These are phyloP conservation scores for Drosophila bunnanda DNA, from an alignment of 2,888 invertebrate species.

Conservation along the genomic window DNA sequence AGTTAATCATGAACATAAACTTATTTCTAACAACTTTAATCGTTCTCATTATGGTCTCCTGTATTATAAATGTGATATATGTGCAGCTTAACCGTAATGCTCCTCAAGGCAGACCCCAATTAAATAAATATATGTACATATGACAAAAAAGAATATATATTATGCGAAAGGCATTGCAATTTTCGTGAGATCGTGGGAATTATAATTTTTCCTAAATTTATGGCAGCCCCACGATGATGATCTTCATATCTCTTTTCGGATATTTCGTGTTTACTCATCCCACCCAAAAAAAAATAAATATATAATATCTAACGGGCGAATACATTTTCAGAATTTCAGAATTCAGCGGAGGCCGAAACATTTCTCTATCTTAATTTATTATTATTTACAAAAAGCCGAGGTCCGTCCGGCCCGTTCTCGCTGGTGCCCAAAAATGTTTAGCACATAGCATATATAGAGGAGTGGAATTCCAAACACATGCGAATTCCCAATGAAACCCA, in stretches of 20 bases:
- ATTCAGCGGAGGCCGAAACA: slow-evolving; percentile 33
- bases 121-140: slow-evolving; percentile 27
- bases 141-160: slow-evolving; percentile 2
- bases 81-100: slow-evolving; percentile 26
- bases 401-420: slow-evolving; percentile 21
- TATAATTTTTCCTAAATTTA: slow-evolving; percentile 34
- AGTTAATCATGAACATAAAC: slow-evolving; percentile 31
- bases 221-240: slow-evolving; percentile 26
- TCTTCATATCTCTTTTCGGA: slow-evolving; percentile 44
- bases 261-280: slow-evolving; percentile 41
- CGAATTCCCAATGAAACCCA: slow-evolving; percentile 45
- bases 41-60: slow-evolving; percentile 29
- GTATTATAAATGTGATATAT: slow-evolving; percentile 30
- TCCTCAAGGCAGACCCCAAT: slow-evolving; percentile 23
- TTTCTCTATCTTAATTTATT: slow-evolving; percentile 41
- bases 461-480: slow-evolving; percentile 50
- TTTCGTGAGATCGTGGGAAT: slow-evolving; percentile 34
- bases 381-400: slow-evolving; percentile 40
- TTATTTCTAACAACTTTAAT: slow-evolving; percentile 38
- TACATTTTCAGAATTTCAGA: slow-evolving; percentile 28
- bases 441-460: slow-evolving; percentile 21
- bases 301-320: slow-evolving; percentile 14
- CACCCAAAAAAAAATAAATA: slow-evolving; percentile 20
- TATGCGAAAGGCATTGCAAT: slow-evolving; percentile 31
- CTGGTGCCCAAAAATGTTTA: slow-evolving; percentile 37